Evolutionary conservation across 2,113 vertebrate species (phyloP).

Genomic region (Cricetomys ansorgei): DNA sequence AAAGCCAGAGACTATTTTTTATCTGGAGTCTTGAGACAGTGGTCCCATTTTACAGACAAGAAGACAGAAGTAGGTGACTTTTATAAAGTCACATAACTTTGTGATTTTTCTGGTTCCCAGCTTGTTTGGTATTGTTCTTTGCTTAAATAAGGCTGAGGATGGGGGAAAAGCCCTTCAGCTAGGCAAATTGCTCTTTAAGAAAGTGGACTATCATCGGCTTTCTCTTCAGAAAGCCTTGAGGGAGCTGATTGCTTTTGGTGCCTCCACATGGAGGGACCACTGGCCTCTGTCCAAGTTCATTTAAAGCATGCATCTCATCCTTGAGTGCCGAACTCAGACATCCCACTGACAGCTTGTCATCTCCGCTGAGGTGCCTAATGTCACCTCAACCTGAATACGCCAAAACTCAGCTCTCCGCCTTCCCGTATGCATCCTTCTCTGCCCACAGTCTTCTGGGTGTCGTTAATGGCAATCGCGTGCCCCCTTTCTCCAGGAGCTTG

Average conservation of each 20-base stretch:
- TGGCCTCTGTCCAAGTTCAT: background rate
- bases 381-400: conserved; percentile 12
- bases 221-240: background rate
- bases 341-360: conserved; percentile 49
- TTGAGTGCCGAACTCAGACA: conserved; percentile 18
- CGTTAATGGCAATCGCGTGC: background rate
- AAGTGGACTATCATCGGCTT: background rate
- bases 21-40: background rate
- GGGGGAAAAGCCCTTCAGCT: background rate
- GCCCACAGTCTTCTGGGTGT: background rate
- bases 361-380: conserved; percentile 2
- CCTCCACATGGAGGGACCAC: background rate
- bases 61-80: background rate
- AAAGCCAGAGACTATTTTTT: background rate
- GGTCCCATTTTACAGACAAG: background rate
- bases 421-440: background rate
- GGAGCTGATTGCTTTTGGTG: background rate
- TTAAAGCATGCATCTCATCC: background rate
- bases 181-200: background rate
- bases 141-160: background rate
- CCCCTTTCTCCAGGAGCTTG: background rate
- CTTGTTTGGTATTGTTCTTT: background rate
- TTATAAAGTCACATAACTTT: background rate
- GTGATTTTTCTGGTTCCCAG: background rate
- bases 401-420: background rate